Base-by-base conservation (phyloP, 2,888 invertebrate genomes). In the Euproctis similis region DNA sequence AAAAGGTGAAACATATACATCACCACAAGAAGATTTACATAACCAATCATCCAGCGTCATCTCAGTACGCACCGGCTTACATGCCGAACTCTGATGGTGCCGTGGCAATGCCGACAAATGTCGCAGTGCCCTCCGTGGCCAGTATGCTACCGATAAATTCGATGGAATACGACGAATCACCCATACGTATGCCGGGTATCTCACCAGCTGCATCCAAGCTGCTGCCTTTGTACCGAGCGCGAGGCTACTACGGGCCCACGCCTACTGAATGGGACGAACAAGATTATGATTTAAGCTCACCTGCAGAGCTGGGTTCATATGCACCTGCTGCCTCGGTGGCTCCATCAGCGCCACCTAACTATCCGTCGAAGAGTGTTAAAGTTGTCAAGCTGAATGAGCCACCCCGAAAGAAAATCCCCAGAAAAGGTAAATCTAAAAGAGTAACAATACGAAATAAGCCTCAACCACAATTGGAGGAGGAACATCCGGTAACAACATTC, bases 1-100 rank as follows among this genome's bases (percentile, higher is more conserved):
- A 85, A 69, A 81, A 81, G 58, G 85, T 85, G 64, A 85, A 84
- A 66, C 85, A 85, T 51, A 85, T 85, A 57, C 84, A 85, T 55
- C 85, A 85, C 50, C 85, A 85, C 44, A 85, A 85, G 69, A 85
- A 85, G 59, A 75, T 85, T 48, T 85, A 85, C 46, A 85, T 85
- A 39, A 85, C 85, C 39, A 80, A 85, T 53, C 80, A 85, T 53
- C 73, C 80, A 36, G 77, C 82, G 31, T 46, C 72, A 41, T 71
- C 84, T 12, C 80, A 81, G 42, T 84, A 84, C 59, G 81, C 82
- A 28, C 84, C 85, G 38, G 78, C 80, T 11, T 84, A 61, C 47
- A 58, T 80, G 63, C 76, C 81, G 32, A 76, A 67, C 46, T 73
- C 73, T 31, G 81, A 80, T 44, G 73, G 76, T 19, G 59, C 78